A percentile compares a stretch with the other conserved stretches of the same genome.
These are phyloP conservation scores for Meloidogyne exigua DNA, from an alignment of 1,140 invertebrate species.

Conservation along the genomic window DNA sequence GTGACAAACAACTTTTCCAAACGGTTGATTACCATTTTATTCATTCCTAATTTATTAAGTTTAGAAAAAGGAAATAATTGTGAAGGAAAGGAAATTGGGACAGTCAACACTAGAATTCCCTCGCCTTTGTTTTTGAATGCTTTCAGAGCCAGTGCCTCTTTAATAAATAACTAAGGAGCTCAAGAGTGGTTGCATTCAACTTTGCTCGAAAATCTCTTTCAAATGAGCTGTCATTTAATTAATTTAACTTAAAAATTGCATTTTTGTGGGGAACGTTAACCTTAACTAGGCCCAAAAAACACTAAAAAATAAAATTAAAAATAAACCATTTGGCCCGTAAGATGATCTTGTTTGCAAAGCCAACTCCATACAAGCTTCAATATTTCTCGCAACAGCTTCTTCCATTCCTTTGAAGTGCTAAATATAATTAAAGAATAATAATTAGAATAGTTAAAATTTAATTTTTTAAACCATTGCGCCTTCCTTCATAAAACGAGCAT, in stretches of 20 bases:
- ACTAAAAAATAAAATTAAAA: conserved; percentile 8
- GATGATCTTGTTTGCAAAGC: conserved; percentile 85
- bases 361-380: conserved; percentile 91
- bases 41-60: conserved; percentile 76
- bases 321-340: conserved; percentile 81
- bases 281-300: conserved; percentile 18
- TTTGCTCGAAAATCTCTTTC: too few relatives aligned
- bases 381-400: conserved; percentile 93
- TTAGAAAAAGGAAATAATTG: too few relatives aligned
- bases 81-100: too few relatives aligned
- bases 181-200: too few relatives aligned
- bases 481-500: conserved; percentile 62
- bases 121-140: too few relatives aligned
- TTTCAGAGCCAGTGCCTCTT: too few relatives aligned
- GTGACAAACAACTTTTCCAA: conserved; percentile 97
- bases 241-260: too few relatives aligned
- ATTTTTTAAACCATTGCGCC: conserved; percentile 55
- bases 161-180: too few relatives aligned
- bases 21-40: conserved; percentile 99
- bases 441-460: not conserved
- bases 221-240: too few relatives aligned
- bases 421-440: conserved; percentile 62
- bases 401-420: conserved; percentile 92
- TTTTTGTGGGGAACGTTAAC: not conserved
- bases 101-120: too few relatives aligned